Evolutionary conservation across 2,113 vertebrate species (phyloP).

Genomic region (Corythoichthys intestinalis): DNA sequence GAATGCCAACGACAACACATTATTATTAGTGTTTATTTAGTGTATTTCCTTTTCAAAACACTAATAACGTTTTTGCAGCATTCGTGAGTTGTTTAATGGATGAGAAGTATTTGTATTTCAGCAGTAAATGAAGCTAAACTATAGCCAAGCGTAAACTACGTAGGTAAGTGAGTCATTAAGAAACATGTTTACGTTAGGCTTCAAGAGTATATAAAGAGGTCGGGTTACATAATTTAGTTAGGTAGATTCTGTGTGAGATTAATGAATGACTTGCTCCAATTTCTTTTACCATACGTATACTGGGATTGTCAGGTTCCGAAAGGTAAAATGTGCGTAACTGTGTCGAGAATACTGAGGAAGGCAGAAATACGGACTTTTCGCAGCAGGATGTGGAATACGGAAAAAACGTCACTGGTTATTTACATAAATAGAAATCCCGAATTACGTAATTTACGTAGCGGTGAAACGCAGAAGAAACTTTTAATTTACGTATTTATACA

Average conservation of each 20-base stretch:
- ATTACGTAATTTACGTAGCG: neutral
- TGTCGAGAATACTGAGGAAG: neutral
- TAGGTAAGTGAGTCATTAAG: neutral
- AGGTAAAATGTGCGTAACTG: neutral
- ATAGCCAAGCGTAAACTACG: neutral
- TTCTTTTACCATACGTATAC: too few species aligned
- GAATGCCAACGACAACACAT: neutral
- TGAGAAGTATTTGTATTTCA: conserved; percentile 8
- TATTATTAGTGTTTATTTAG: neutral
- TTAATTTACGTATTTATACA: neutral
- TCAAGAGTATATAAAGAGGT: neutral
- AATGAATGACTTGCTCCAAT: neutral
- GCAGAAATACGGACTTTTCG: neutral
- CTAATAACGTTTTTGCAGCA: neutral
- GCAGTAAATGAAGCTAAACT: neutral
- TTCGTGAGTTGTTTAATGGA: neutral
- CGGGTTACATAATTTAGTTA: neutral
- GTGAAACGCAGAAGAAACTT: neutral
- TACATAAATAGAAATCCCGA: neutral
- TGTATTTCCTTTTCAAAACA: neutral
- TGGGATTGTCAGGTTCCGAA: too few species aligned
- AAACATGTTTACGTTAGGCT: neutral
- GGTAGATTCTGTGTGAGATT: neutral
- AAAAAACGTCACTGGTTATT: neutral
- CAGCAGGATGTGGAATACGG: neutral